Base-by-base conservation (phyloP, 2,113 vertebrate genomes). In the Poeciliopsis prolifica region DNA sequence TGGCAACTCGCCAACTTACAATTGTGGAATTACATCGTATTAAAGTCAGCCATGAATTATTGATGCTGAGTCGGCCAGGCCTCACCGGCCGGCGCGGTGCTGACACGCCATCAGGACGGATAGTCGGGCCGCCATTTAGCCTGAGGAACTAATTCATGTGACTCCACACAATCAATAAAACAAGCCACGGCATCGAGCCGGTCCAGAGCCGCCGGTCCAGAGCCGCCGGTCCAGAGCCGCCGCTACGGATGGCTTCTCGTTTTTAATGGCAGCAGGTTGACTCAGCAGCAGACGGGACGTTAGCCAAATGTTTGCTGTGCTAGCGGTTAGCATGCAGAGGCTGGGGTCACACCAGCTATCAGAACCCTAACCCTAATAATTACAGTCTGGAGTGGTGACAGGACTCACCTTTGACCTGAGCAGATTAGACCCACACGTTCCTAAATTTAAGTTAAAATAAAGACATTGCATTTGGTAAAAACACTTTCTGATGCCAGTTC, bases 41-140 rank as follows among this genome's bases (percentile, higher is more conserved):
- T 86, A 87, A 85, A 86, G 86, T 89, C 82, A 78, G 64, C 85
- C 78, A 81, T 85, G 65, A 90, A 91, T 90, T 81, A 93, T 91
- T 88, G 78, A 92, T 89, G 83, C 79, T 62, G 30, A 44, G 79
- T 54, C 70, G 83, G 77, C 77, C 30, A 8, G 76, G 75, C 72
- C 65, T 19, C 33, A 65, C 75, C 78, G 54, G 77, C 70, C 70
- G 58, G 75, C 78, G 14, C 77, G 77, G 54, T 13, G 73, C 84
- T 74, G 68, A 76, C 82, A 70, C 85, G 15, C 44, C 70, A 77
- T 68, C 83, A 44, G 84, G 82, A 74, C 64, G 9, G 51, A 74
- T 30, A 51, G 79, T 75, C 72, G 78, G 33, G 63, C n/a, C 65
- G 65, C 71, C 70, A n/a, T 54, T 48, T 44, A 61, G 86, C 86